Evolutionary conservation across 2,797 vertebrate genomes (phyloP), one percentile per base, ranked within the genome.

Genomic region (Euthynnus affinis): DNA sequence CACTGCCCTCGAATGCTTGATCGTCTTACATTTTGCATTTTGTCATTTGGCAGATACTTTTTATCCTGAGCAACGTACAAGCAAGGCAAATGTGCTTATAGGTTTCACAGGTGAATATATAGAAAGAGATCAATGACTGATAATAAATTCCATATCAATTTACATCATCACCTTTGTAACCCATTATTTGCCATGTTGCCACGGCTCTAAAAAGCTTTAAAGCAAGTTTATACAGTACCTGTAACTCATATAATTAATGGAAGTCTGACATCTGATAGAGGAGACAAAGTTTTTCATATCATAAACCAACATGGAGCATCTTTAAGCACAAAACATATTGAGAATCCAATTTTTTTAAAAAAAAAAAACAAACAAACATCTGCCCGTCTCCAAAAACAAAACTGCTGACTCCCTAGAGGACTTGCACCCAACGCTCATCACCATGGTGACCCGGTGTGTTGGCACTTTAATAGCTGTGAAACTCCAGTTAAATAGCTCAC

Each of bases 401-500:
- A 80, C 67, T n/a, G 66, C 84, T 76, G 85, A 85, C 81, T 85
- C 51, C 63, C 53, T 60, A 20, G 55, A 66, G 79, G 62, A 27
- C 58, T 59, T 40, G n/a, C 68, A 25, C 59, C 46, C 42, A 13
- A 40, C 44, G 0, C 67, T 73, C 67, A n/a, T 87, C 80, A 2
- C 88, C 87, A 81, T 82, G 71, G 84, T 13, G 65, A 91, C 84
- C 67, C 67, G 17, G 74, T 74, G 79, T 86, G 88, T 85, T 86
- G 89, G 81, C 88, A 83, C 83, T 94, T 91, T 92, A 86, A 93
- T 80, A 76, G 84, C 90, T 89, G 88, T 84, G 83, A 90, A 91
- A 90, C 58, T 73, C 87, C 58, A 74, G 90, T 93, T 91, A 92
- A 93, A 92, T 22, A 75, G 73, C 88, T 90, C 91, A 91, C 81